Percentiles rank a stretch among this genome's conserved stretches.
Evolutionary conservation across 2,113 vertebrate genomes (phyloP).

Genomic region (Picathartes gymnocephalus): DNA sequence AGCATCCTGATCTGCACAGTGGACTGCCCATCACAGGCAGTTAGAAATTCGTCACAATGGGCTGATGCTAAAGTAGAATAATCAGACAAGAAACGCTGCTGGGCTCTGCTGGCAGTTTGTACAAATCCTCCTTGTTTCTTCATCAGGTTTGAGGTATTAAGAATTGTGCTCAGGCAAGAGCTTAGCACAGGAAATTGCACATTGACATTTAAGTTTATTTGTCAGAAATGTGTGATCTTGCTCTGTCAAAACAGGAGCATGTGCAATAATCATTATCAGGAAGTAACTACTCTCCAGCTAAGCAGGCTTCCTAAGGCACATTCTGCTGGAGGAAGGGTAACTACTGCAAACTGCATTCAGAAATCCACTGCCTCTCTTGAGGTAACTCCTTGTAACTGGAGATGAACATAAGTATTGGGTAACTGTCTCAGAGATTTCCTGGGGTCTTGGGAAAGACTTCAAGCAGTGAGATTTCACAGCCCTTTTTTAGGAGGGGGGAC

Average conservation of each 20-base stretch:
- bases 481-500: not conserved
- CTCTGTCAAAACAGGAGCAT: not conserved
- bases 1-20: not conserved
- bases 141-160: not conserved
- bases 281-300: not conserved
- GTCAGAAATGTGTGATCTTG: not conserved
- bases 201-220: not conserved
- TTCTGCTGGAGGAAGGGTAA: not conserved
- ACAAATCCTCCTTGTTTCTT: not conserved
- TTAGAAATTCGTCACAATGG: not conserved
- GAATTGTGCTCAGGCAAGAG: not conserved
- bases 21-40: not conserved
- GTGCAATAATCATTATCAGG: slow-evolving; percentile 9
- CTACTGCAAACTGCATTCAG: not conserved
- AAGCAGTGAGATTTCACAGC: not conserved
- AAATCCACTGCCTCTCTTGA: not conserved
- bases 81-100: not conserved
- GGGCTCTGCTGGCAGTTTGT: not conserved
- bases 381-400: not conserved
- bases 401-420: not conserved
- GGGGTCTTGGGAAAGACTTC: not conserved
- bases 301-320: not conserved
- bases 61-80: not conserved
- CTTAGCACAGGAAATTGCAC: not conserved
- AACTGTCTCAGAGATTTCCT: not conserved